These are phyloP conservation scores for Hydrotaea diabolus DNA, from an alignment of 2,888 invertebrate genomes.

Conservation along the genomic window DNA sequence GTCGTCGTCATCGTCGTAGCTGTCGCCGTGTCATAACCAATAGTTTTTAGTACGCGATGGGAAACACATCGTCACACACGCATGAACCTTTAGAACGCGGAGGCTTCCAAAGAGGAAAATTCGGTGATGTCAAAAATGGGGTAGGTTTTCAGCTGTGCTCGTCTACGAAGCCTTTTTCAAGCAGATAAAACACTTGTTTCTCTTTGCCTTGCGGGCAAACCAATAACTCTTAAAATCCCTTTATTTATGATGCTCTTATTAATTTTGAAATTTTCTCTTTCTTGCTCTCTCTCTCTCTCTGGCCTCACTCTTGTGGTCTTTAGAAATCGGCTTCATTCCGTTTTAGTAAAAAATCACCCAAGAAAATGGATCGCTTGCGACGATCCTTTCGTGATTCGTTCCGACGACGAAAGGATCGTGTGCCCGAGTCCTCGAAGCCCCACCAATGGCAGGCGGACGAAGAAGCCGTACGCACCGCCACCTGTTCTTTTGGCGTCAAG, in stretches of 20 bases:
- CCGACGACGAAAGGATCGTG: constrained; percentile 92
- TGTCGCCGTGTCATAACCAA: background rate
- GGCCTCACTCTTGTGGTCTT: constrained; percentile 26
- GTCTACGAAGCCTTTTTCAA: background rate
- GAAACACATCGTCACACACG: constrained; percentile 91
- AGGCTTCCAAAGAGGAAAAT: constrained; percentile 82
- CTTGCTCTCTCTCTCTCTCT: constrained; percentile 44
- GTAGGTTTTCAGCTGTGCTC: constrained; percentile 76
- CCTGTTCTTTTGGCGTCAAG: constrained; percentile 98
- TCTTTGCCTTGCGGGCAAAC: constrained; percentile 63
- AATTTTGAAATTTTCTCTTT: constrained; percentile 40
- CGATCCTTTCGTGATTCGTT: constrained; percentile 96
- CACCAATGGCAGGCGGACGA: constrained; percentile 99
- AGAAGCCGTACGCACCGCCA: constrained; percentile 95
- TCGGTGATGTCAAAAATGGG: constrained; percentile 81
- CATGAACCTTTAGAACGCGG: constrained; percentile 91
- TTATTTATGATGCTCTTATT: constrained; percentile 49
- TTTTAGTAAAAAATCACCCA: constrained; percentile 85
- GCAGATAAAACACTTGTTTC: constrained; percentile 75
- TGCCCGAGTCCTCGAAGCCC: constrained; percentile 96
- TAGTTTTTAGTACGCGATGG: constrained; percentile 82
- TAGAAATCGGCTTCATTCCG: constrained; percentile 83
- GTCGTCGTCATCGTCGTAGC: background rate
- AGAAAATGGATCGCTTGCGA: constrained; percentile 93
- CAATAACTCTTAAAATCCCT: constrained; percentile 33